These are phyloP conservation scores for Protaetia brevitarsis DNA, from an alignment of 1,140 invertebrate species.

Conservation along the genomic window DNA sequence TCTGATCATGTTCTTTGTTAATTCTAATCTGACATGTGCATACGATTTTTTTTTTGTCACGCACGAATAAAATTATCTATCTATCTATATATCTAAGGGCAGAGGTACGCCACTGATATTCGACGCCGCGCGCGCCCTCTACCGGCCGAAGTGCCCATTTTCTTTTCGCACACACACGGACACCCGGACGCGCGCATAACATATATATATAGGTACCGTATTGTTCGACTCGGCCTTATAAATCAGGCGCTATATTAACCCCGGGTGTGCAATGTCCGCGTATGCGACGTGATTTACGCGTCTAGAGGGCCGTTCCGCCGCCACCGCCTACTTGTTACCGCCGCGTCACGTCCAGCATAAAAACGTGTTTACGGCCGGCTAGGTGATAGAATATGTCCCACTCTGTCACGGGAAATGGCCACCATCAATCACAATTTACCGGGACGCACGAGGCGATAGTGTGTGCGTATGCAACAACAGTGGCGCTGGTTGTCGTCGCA, in stretches of 20 bases:
- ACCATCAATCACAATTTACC: slow-evolving; percentile 45
- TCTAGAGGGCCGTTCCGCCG: slow-evolving; percentile 44
- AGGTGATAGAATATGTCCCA: slow-evolving; percentile 43
- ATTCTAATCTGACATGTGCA: too few relatives aligned
- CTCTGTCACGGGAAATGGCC: slow-evolving; percentile 42
- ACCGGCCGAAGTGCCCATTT: too few relatives aligned
- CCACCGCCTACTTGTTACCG: slow-evolving; percentile 45
- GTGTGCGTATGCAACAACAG: too few relatives aligned
- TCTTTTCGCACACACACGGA: neutral
- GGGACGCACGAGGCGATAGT: too few relatives aligned
- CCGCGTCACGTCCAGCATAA: slow-evolving; percentile 43
- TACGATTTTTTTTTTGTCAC: too few relatives aligned
- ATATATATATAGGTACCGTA: slow-evolving; percentile 18
- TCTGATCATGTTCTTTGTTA: too few relatives aligned
- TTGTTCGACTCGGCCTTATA: slow-evolving; percentile 31
- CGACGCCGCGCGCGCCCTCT: too few relatives aligned
- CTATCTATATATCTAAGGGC: too few relatives aligned
- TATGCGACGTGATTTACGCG: slow-evolving; percentile 44
- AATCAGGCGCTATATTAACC: slow-evolving; percentile 47
- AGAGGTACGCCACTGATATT: too few relatives aligned
- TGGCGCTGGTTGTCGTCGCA: too few relatives aligned
- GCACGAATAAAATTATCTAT: too few relatives aligned
- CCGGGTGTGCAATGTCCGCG: slow-evolving; percentile 47
- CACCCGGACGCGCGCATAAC: neutral
- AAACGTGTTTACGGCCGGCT: slow-evolving; percentile 45